Evolutionary conservation across 2,888 invertebrate genomes (phyloP).

Genomic region (Chrysina gloriosa): DNA sequence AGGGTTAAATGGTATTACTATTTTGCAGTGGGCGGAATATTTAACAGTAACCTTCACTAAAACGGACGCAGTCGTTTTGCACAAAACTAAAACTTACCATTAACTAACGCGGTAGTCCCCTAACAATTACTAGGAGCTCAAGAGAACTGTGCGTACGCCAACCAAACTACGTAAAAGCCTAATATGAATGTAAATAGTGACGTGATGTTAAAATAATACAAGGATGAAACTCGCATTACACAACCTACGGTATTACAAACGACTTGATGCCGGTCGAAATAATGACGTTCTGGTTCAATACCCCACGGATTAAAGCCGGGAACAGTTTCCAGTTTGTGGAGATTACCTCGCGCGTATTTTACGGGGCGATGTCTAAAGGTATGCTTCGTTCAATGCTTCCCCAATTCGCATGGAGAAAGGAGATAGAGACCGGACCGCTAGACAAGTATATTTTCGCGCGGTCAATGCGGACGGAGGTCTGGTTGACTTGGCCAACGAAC

Average conservation of each 20-base stretch:
- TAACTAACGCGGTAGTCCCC: too few relatives aligned
- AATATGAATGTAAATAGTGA: neutral
- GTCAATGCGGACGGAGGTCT: constrained; percentile 43
- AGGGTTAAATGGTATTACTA: too few relatives aligned
- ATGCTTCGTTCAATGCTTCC: too few relatives aligned
- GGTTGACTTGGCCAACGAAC: constrained; percentile 52
- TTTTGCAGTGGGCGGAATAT: too few relatives aligned
- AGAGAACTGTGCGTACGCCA: too few relatives aligned
- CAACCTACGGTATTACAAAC: neutral
- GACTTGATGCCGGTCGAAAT: neutral
- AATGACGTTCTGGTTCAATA: constrained; percentile 1
- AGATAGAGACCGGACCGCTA: neutral
- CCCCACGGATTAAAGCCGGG: neutral
- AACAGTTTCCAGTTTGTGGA: constrained; percentile 7
- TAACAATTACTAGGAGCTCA: too few relatives aligned
- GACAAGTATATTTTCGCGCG: constrained; percentile 29
- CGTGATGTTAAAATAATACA: constrained; percentile 1
- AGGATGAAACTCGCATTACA: neutral
- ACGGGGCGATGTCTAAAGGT: too few relatives aligned
- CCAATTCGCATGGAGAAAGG: constrained; percentile 8
- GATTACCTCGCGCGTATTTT: neutral
- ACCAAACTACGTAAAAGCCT: too few relatives aligned
- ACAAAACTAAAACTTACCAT: too few relatives aligned
- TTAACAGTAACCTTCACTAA: too few relatives aligned
- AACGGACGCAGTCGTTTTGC: too few relatives aligned